These are phyloP conservation scores for Opisthocomus hoazin DNA, from an alignment of 2,113 vertebrate species.

Conservation along the genomic window DNA sequence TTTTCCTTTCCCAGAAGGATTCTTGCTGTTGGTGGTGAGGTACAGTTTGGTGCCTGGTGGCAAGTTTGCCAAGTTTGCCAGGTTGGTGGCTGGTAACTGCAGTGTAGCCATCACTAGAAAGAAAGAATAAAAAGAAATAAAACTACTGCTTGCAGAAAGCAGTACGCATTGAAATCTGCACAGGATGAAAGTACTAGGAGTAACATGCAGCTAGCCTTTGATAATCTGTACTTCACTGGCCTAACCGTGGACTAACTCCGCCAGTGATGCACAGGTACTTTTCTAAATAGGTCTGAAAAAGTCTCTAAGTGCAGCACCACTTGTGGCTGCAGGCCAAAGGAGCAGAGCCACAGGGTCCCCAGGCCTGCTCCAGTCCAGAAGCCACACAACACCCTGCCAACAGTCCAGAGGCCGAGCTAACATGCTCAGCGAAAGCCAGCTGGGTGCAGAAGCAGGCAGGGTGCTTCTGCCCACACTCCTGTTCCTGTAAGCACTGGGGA, in stretches of 20 bases:
- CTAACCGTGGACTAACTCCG: background rate
- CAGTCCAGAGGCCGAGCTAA: background rate
- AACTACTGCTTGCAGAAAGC: background rate
- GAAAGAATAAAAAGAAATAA: background rate
- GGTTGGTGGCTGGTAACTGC: conserved; percentile 94
- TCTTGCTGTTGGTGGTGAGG: conserved; percentile 98
- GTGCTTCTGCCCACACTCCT: background rate
- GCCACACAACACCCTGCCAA: background rate
- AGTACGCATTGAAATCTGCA: background rate
- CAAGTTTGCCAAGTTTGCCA: conserved; percentile 94
- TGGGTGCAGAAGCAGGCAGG: background rate
- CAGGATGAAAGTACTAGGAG: background rate
- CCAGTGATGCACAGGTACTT: background rate
- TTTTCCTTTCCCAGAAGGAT: conserved; percentile 96
- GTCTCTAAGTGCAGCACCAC: background rate
- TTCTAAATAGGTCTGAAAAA: background rate
- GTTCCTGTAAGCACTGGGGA: background rate
- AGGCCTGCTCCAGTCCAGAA: background rate
- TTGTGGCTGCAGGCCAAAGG: background rate
- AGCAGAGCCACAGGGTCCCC: background rate
- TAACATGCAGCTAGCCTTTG: background rate
- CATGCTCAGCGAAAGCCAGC: background rate
- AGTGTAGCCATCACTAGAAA: conserved; percentile 93
- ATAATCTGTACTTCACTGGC: background rate
- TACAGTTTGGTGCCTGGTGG: conserved; percentile 98